These are phyloP conservation scores for Drosophila nigrodunni DNA, from an alignment of 1,140 invertebrate genomes.

Conservation along the genomic window DNA sequence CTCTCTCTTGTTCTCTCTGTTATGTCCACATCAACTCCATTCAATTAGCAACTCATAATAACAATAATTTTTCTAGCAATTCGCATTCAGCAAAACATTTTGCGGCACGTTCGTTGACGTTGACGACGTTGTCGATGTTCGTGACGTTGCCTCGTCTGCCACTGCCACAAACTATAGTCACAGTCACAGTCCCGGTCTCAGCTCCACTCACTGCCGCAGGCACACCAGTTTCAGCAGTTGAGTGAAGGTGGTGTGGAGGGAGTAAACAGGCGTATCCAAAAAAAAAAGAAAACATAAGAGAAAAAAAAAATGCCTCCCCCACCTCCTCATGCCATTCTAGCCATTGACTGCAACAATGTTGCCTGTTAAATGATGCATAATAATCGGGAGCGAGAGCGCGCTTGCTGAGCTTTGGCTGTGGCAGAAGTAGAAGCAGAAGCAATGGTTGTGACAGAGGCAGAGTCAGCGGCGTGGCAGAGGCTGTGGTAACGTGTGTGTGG, in stretches of 20 bases:
- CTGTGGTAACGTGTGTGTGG: background rate
- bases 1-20: background rate
- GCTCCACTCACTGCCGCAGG: conserved; percentile 1
- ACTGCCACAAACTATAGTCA: conserved; percentile 5
- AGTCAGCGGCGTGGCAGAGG: background rate
- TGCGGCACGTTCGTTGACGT: conserved; percentile 71
- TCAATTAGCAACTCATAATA: conserved; percentile 83
- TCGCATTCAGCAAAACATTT: conserved; percentile 80
- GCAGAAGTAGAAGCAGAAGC: conserved; percentile 28
- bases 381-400: conserved; percentile 62
- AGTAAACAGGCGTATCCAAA: conserved; percentile 3
- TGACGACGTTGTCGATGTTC: conserved; percentile 60
- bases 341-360: conserved; percentile 81
- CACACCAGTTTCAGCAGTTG: background rate
- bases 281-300: background rate
- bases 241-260: background rate
- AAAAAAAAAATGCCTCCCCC: no score
- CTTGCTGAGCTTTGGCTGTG: conserved; percentile 59
- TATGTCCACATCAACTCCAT: conserved; percentile 65
- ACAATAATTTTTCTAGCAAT: conserved; percentile 78
- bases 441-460: background rate
- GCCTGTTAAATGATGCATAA: conserved; percentile 82
- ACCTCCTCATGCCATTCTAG: conserved; percentile 46
- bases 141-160: conserved; percentile 60
- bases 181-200: background rate